Evolutionary conservation across 1,140 invertebrate genomes (phyloP).

Genomic region (Liolophura sinensis): DNA sequence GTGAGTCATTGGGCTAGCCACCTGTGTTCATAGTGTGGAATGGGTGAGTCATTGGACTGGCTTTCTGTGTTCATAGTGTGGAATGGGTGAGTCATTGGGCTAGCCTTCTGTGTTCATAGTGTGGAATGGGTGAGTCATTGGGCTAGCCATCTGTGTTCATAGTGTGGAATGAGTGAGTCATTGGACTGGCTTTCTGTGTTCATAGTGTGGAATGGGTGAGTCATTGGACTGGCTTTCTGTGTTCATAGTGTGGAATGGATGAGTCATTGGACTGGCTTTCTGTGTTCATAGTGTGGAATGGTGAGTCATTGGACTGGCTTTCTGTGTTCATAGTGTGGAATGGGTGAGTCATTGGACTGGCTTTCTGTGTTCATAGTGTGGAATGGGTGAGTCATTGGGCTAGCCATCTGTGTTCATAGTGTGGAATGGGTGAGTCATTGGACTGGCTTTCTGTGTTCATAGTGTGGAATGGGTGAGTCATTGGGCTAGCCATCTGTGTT

Average conservation of each 20-base stretch:
- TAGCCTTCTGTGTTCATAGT: neutral
- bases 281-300: neutral
- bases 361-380: too few relatives aligned
- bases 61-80: neutral
- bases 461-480: neutral
- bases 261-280: neutral
- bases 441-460: neutral
- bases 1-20: neutral
- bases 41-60: neutral
- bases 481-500: neutral
- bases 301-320: neutral
- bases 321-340: neutral
- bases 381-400: too few relatives aligned
- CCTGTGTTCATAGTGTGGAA: neutral
- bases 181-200: too few relatives aligned
- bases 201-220: neutral
- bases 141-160: too few relatives aligned
- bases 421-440: neutral
- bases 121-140: neutral
- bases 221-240: neutral
- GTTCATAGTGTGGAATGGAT: neutral
- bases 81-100: neutral
- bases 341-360: too few relatives aligned
- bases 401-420: too few relatives aligned
- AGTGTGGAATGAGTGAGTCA: too few relatives aligned